Base-by-base conservation (phyloP, 1,140 invertebrate genomes). In the Dreissena polymorpha region DNA sequence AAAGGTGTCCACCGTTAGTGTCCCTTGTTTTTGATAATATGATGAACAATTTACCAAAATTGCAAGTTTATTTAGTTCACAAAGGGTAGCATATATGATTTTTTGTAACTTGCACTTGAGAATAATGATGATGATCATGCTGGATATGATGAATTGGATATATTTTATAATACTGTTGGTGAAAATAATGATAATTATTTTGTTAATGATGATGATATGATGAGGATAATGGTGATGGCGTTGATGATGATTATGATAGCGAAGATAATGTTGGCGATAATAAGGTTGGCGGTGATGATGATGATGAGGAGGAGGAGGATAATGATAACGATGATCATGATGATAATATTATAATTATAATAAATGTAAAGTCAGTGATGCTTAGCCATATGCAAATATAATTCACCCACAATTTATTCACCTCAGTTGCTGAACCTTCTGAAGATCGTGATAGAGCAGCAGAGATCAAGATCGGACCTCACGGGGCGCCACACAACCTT, bases 381-480 rank as follows among this genome's bases (percentile, higher is more conserved):
- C 2, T 39, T 5, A 39, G 39, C 39, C 39, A 2, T 5, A 39
- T 39, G 39, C 2, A 2, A 39, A 39, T 8, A 39, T 39, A 5
- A 8, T n/a, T 39, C 39, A 39, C 39, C 39, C 39, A 39, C 39
- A 39, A 39, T 8, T 39, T 39, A 2, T 39, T 39, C 39, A 39
- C 39, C 39, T 39, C 86, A 90, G 89, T 72, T 90, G 14, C 63
- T 89, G 18, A 75, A 81, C 27, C 81, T 90, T 23, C 75, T 90
- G 55, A 83, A 84, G 21, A 84, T 86, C 16, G 83, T 90, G 49
- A 67, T 87, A 7, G 68, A 85, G n/a, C 50, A 77, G 63, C 77
- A 69, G 25, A 83, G 29, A 78, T 76, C 60, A n/a, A 70, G 39
- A 8, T 27, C 60, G 18, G 51, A 6, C 21, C 25, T 7, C 18